These are phyloP conservation scores for Achlya flavicornis DNA, from an alignment of 2,888 invertebrate species.

Conservation along the genomic window DNA sequence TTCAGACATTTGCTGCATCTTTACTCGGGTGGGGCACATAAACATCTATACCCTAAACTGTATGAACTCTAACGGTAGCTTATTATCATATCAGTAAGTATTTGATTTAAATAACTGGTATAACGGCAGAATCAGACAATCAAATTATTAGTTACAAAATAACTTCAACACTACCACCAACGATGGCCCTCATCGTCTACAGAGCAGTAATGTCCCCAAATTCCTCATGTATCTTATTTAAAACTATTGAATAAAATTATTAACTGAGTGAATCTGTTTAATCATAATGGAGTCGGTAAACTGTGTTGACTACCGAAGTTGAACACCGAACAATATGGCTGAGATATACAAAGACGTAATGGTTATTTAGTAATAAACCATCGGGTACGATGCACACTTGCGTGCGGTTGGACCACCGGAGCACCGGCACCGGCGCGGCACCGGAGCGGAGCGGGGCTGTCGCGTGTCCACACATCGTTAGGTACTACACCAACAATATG, in stretches of 20 bases:
- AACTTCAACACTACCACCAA: neutral
- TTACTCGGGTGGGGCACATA: too few relatives aligned
- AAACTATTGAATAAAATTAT: conserved; percentile 7
- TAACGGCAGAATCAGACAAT: too few relatives aligned
- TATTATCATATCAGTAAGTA: too few relatives aligned
- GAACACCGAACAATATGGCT: conserved; percentile 1
- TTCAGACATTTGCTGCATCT: too few relatives aligned
- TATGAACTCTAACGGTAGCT: too few relatives aligned
- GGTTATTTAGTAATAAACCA: conserved; percentile 12
- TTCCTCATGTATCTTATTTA: neutral
- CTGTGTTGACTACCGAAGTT: conserved; percentile 1
- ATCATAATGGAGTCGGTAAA: conserved; percentile 5
- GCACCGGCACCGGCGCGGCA: neutral
- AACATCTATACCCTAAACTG: too few relatives aligned
- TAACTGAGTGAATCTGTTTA: neutral
- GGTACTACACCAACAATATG: neutral
- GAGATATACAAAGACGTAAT: neutral
- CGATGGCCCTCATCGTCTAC: neutral
- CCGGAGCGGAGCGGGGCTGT: neutral
- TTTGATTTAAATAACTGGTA: too few relatives aligned
- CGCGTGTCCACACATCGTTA: neutral
- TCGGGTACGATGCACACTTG: conserved; percentile 2
- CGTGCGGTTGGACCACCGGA: conserved; percentile 3
- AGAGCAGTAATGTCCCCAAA: neutral
- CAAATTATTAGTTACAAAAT: too few relatives aligned